Evolutionary conservation across 2,797 vertebrate species (phyloP), one percentile per base, ranked within the genome.

Genomic region (Syndactyla subalaris): DNA sequence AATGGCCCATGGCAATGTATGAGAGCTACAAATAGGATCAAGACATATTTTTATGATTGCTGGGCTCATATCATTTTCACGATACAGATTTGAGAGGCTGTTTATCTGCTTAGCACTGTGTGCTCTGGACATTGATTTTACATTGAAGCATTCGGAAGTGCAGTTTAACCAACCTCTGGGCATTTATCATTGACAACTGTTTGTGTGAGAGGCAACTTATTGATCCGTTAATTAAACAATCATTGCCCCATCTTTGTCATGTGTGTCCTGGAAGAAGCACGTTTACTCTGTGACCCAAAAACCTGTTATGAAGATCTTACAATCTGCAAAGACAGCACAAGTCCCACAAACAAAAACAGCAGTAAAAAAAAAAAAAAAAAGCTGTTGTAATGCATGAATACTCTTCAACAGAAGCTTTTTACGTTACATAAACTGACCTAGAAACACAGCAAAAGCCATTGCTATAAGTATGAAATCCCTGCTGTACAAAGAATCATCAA

Each of bases 141-240:
- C 30, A 61, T 49, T 67, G 84, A 95, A 89, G 87, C 77, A 36
- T 92, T 58, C 1, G 0, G 54, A 94, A 83, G 95, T 63, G 71
- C 55, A 80, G 62, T 85, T 95, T 89, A 94, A 78, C 32, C 55
- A 95, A 8, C 32, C 45, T 67, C 55, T 49, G 41, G 65, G 83
- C 88, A 66, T 95, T 93, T 96, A 41, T 94, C 71, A 92, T 88
- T 93, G 90, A 62, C 79, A 91, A 23, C 26, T 8, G 5, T 58
- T 96, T 95, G 13, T 72, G 43, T 62, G 68, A 93, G 63, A 94
- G 71, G 57, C 36, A 49, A 76, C 38, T 85, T 94, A 97, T 39
- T 72, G 95, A 97, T 97, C 65, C 93, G 39, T 91, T 97, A 95
- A 96, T 76, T 90, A 76, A 95, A 78, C 45, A 95, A 14, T 91